Conservation (phyloP, 2,113 vertebrate species). For the Aepyceros melampus region DNA sequence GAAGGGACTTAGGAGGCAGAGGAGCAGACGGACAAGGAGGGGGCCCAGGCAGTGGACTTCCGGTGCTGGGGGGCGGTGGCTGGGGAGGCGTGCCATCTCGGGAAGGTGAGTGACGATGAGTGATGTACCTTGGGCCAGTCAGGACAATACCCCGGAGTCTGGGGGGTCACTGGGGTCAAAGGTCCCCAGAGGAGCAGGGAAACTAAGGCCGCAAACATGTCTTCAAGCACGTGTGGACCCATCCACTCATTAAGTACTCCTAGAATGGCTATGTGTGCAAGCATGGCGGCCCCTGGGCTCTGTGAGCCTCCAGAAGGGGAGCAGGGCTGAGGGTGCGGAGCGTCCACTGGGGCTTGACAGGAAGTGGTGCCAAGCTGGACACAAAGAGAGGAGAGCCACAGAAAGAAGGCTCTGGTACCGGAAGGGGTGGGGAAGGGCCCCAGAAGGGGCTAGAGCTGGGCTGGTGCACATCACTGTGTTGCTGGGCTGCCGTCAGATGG, state of each 20-base stretch:
- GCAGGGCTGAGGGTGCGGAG: neutral
- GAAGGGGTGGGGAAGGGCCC: too few relatives aligned
- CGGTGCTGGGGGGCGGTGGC: accelerated
- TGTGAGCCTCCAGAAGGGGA: too few relatives aligned
- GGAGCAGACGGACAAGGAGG: neutral
- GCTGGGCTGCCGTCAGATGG: accelerated
- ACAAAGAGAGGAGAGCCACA: neutral
- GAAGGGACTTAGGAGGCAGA: neutral
- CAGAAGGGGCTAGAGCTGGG: neutral
- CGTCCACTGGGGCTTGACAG: neutral
- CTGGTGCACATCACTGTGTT: accelerated
- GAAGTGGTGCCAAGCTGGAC: neutral
- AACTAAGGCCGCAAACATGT: neutral
- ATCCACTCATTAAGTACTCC: neutral
- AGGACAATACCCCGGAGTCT: neutral
- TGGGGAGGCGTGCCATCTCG: neutral
- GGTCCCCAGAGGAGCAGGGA: neutral
- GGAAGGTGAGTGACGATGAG: neutral
- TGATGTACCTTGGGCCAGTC: neutral
- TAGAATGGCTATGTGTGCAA: neutral
- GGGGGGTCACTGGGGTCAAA: neutral
- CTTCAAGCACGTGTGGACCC: neutral
- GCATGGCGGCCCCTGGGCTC: neutral
- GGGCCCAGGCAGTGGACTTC: neutral
- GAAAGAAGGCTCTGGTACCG: neutral